Percentiles rank a stretch among this genome's conserved stretches.
Evolutionary conservation across 2,797 vertebrate genomes (phyloP).

Genomic region (Tapirus indicus): DNA sequence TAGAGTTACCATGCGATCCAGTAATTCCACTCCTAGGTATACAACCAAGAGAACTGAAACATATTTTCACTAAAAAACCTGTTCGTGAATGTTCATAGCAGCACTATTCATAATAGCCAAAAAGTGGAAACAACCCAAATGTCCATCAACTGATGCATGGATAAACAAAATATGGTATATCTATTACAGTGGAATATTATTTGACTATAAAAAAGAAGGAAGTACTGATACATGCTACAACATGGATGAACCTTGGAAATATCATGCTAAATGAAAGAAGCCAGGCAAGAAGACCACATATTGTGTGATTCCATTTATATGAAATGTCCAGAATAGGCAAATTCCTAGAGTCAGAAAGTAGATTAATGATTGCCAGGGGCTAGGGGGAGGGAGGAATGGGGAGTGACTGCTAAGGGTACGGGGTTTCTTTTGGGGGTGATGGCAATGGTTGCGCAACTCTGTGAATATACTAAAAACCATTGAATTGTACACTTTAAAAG

Average conservation of each 20-base stretch:
- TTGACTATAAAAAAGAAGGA: conserved; percentile 27
- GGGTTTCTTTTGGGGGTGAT: neutral
- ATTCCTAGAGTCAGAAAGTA: neutral
- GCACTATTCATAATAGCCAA: neutral
- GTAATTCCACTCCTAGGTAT: neutral
- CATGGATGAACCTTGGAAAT: neutral
- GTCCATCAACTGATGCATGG: neutral
- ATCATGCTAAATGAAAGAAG: neutral
- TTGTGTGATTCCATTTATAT: neutral
- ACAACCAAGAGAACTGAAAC: conserved; percentile 13
- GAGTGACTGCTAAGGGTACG: neutral
- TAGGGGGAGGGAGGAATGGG: neutral
- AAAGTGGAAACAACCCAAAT: neutral
- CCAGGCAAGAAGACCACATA: neutral
- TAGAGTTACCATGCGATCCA: neutral
- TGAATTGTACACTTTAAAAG: neutral
- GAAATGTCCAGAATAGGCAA: neutral
- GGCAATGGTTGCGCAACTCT: neutral
- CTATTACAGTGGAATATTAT: neutral
- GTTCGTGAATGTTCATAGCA: neutral
- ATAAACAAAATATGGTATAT: neutral
- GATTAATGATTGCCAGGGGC: neutral
- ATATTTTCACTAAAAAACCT: neutral
- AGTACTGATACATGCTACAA: neutral
- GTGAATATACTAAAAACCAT: neutral